phyloP scores from a whole-genome alignment of 1,140 invertebrate genomes.

The Drosophila kurseongensis region DNA sequence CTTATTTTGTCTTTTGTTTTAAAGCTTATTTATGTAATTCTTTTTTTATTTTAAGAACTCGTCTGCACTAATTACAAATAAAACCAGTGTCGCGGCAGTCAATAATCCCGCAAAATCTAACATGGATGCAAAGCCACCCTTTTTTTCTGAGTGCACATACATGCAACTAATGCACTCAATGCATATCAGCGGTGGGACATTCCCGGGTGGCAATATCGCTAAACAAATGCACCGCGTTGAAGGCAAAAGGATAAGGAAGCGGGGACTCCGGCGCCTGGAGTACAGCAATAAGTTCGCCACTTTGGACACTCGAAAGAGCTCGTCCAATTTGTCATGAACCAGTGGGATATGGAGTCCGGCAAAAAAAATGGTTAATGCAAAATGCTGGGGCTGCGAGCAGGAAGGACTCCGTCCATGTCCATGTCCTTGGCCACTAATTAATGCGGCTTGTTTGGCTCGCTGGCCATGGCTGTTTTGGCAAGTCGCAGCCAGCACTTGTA shows the following conservation, averaged over 20 bases:
- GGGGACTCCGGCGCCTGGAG: conserved; percentile 19
- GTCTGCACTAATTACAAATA: no score
- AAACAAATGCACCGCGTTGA: conserved; percentile 56
- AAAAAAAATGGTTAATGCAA: conserved; percentile 51
- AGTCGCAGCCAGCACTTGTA: conserved; percentile 50
- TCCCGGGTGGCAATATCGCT: conserved; percentile 58
- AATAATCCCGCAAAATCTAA: no score
- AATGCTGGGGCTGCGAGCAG: conserved; percentile 33
- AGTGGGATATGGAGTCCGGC: conserved; percentile 24
- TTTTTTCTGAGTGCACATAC: conserved; percentile 18
- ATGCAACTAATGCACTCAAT: conserved; percentile 74
- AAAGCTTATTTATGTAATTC: no score
- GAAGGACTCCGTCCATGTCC: conserved; percentile 11
- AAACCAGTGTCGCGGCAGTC: no score
- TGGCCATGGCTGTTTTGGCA: conserved; percentile 48
- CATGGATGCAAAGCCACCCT: no score
- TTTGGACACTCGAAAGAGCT: conserved; percentile 62
- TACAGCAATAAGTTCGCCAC: conserved; percentile 67
- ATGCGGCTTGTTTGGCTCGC: conserved; percentile 72
- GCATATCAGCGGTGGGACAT: conserved; percentile 61
- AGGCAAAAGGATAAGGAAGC: background rate
- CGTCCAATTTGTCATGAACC: conserved; percentile 75
- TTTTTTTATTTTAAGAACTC: no score
- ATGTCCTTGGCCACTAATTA: conserved; percentile 77
- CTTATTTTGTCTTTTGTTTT: no score